Conservation (phyloP, 2,888 invertebrate species). For the Ophion ellenae region DNA sequence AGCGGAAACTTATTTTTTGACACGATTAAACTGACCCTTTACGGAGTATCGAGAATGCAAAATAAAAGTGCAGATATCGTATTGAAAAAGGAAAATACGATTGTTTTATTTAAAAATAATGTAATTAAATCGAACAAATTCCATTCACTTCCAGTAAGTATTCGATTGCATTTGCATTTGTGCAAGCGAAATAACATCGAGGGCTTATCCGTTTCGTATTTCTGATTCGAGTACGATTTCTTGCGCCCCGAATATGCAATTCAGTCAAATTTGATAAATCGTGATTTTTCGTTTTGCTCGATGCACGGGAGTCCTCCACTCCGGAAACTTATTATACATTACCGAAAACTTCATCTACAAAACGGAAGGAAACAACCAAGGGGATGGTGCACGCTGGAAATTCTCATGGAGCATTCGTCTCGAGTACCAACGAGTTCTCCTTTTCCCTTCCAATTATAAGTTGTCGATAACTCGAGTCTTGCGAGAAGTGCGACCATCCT, state of each 20-base stretch:
- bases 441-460: slow-evolving; percentile 60
- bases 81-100: not conserved
- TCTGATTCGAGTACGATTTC: not conserved
- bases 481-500: slow-evolving; percentile 41
- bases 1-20: not conserved
- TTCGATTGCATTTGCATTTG: not conserved
- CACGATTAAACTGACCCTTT: not conserved
- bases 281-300: not conserved
- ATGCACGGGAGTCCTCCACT: not conserved
- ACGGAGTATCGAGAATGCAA: not conserved
- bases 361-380: not conserved
- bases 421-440: slow-evolving; percentile 37
- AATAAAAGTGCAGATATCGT: not conserved
- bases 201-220: no score
- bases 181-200: not conserved
- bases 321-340: not conserved
- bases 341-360: slow-evolving; percentile 12
- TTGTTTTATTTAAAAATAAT: not conserved
- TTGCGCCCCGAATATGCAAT: not conserved
- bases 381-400: slow-evolving; percentile 6
- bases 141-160: not conserved
- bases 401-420: slow-evolving; percentile 16
- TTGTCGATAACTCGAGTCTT: slow-evolving; percentile 56
- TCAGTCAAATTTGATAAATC: not conserved
- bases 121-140: not conserved